Evolutionary conservation across 1,140 invertebrate species (phyloP), one percentile per base, ranked within the genome.

Genomic region (Sarcophaga peregrina): DNA sequence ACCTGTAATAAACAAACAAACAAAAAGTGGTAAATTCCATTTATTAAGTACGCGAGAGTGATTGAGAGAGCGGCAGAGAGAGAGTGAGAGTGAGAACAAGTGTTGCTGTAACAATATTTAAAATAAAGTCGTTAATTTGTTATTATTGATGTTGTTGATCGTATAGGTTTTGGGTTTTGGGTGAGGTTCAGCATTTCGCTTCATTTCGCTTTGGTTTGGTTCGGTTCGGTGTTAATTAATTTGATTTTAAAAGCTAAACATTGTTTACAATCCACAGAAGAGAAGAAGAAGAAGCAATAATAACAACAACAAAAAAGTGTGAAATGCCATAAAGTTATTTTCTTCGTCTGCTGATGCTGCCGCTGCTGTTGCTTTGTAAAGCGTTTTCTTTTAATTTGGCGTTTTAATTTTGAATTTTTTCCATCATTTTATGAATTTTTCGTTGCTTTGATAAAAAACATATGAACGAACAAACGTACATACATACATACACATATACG

Each of bases 151-250:
- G 62, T 68, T 20, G 17, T n/a, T 68, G 62, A 15, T 58, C n/a
- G 15, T 58, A 58, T n/a, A 58, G 11, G n/a, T 58, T 58, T 58
- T 68, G 20, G 17, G 17, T 8, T 68, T 68, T 68, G 20, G 62
- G 62, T 68, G 17, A 20, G 54, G 54, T 58, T 58, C n/a, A 15
- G 54, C n/a, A n/a, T n/a, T 58, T 58, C n/a, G 17, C 25, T 37
- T 37, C 25, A 37, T 37, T 37, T 37, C 25, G 25, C 1, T 37
- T 37, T 37, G 25, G 25, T 68, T 68, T 68, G 54, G 54, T 58
- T 58, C 13, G 13, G 54, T 58, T 58, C n/a, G 62, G 62, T 68
- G 62, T 68, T 68, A 68, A 68, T 68, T 68, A 68, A 68, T 68
- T 68, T 68, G 62, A 25, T 68, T 68, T 68, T 68, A 68, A 68